Evolutionary conservation across 2,113 vertebrate species (phyloP), one percentile per base, ranked within the genome.

Genomic region (Alligator sinensis): DNA sequence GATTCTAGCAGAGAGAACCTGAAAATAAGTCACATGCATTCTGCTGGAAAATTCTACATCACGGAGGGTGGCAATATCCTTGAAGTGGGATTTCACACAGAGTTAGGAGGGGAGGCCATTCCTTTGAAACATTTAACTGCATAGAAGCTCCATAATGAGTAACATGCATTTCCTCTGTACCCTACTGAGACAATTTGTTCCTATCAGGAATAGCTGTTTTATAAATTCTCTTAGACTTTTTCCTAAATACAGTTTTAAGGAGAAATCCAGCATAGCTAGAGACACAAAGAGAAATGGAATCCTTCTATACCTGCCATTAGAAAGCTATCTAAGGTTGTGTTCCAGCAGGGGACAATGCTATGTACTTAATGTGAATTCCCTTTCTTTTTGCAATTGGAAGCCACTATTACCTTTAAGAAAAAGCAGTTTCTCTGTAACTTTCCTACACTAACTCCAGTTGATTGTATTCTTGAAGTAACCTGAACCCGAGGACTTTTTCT

Each of bases 251-350:
- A n/a, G 11, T 34, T 54, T 57, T 72, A 82, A 84, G 38, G 61
- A 68, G n/a, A 86, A 95, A 82, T 70, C 14, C 80, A 89, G 70
- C 28, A 84, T 47, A 92, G 17, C 22, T 89, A 58, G 64, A 78
- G 2, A n/a, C 66, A 70, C 22, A 62, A 63, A 38, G 70, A 70
- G 84, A 91, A 34, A 66, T 14, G 18, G 25, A 28, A 38, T 70
- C 57, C 90, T 11, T 25, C 1, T 2, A 27, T 7, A 72, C 9
- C 4, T 17, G 34, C 68, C 28, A 60, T 30, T 63, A 89, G 34
- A 58, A 84, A 82, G 8, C 30, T 54, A 9, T 57, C 61, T 82
- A 84, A 86, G 58, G 38, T 28, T 34, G 30, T 75, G 47, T 70
- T 11, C 78, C 77, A 89, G 85, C 21, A 59, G 84, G 87, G 47